Evolutionary conservation across 2,113 vertebrate genomes (phyloP), one percentile per base, ranked within the genome.

Genomic region (Hydrochoerus hydrochaeris): DNA sequence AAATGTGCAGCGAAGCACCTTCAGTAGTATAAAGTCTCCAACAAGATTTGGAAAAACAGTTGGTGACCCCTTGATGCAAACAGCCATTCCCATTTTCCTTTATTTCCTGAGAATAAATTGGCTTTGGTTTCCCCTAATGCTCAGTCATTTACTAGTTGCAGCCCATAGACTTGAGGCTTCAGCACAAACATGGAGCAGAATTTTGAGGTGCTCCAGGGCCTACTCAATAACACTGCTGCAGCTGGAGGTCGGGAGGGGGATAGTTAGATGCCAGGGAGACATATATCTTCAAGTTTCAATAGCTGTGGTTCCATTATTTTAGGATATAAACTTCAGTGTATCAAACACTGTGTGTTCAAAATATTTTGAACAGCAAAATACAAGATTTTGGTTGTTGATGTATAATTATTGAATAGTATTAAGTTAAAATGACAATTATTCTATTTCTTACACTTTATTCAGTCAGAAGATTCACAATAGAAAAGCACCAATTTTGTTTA

Each of bases 161-260:
- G 4, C 6, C n/a, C 35, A 20, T 1, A 12, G 26, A 54, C n/a
- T 4, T 0, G 13, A 85, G 5, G 54, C 10, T 58, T 80, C 16
- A 9, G 4, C 14, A 57, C 4, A 44, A 44, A 30, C 11, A 20
- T 22, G 5, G 13, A 32, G 67, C 32, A 26, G 9, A 49, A 20
- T 24, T 80, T 32, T 7, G 16, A 93, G 12, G 3, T 5, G 5
- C 52, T 86, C 2, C 7, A 3, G 28, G 49, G 6, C 0, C 1
- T 16, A 2, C 2, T 30, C 20, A 22, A 65, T 52, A 35, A 32
- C 85, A 57, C 16, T 28, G 26, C 46, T n/a, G 9, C 24, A 63
- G 13, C 6, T 58, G 35, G 35, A 95, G 4, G 6, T 63, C 41
- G 49, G 38, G 38, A 85, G 28, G 52, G 52, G 9, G 24, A 32